Evolutionary conservation across 2,797 vertebrate species (phyloP).

Genomic region (Epinephelus awoara): DNA sequence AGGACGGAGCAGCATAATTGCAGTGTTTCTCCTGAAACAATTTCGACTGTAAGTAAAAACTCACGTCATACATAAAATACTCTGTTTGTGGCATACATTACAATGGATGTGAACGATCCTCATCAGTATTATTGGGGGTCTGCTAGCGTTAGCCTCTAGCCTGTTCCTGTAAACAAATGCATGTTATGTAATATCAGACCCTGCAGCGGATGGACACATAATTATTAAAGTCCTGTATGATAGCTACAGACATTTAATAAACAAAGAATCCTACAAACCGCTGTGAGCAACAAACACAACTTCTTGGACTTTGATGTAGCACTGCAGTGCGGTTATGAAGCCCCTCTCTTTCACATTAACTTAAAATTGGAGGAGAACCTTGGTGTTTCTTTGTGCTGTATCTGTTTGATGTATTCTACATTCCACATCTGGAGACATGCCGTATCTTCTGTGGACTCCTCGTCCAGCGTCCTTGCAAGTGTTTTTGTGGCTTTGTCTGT

Average conservation of each 20-base stretch:
- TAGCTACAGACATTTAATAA: conserved; percentile 3
- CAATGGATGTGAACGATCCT: fast-evolving
- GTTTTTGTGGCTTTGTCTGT: too few species aligned
- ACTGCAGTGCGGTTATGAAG: too few species aligned
- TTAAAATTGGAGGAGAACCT: too few species aligned
- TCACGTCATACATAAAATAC: neutral
- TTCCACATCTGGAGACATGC: too few species aligned
- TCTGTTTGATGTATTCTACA: too few species aligned
- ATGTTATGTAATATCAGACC: neutral
- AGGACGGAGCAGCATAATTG: neutral
- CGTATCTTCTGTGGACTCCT: too few species aligned
- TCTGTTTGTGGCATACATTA: neutral
- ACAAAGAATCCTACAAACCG: conserved; percentile 14
- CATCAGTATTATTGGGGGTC: neutral
- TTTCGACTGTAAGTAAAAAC: neutral
- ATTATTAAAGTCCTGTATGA: neutral
- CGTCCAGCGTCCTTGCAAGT: too few species aligned
- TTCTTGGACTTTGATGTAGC: neutral
- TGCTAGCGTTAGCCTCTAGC: neutral
- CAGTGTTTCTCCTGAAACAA: neutral
- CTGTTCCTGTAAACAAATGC: neutral
- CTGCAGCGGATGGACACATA: neutral
- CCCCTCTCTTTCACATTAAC: too few species aligned
- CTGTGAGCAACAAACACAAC: conserved; percentile 3
- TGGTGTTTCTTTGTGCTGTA: too few species aligned